Percentiles rank a stretch among this genome's conserved stretches.
These are phyloP conservation scores for Drosophila austrosaltans DNA, from an alignment of 2,888 invertebrate species.

Conservation along the genomic window DNA sequence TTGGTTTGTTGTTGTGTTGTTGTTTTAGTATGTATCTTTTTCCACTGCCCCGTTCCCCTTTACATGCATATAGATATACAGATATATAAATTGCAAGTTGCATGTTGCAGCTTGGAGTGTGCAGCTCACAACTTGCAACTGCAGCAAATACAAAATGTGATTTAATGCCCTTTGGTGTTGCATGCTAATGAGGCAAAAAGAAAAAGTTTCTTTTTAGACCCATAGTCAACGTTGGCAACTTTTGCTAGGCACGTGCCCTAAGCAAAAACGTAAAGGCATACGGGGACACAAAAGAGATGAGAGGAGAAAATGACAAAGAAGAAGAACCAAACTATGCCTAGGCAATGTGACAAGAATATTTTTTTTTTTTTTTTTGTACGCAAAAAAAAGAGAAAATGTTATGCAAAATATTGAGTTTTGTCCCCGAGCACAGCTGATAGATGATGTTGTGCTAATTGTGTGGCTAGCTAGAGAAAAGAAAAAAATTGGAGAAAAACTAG, in stretches of 20 bases:
- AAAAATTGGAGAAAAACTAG: slow-evolving; percentile 11
- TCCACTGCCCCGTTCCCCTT: neutral
- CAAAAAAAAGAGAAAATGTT: neutral
- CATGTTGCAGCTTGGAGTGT: slow-evolving; percentile 39
- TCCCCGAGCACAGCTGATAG: neutral
- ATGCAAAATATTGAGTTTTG: slow-evolving; percentile 13
- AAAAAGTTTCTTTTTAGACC: slow-evolving; percentile 48
- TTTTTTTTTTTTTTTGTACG: neutral
- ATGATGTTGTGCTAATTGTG: slow-evolving; percentile 66
- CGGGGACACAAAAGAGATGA: neutral
- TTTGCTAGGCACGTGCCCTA: slow-evolving; percentile 43
- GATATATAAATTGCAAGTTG: slow-evolving; percentile 26
- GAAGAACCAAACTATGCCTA: slow-evolving; percentile 36
- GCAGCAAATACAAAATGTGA: slow-evolving; percentile 71
- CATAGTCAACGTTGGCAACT: slow-evolving; percentile 41
- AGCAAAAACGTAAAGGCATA: slow-evolving; percentile 47
- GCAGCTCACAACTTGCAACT: slow-evolving; percentile 40
- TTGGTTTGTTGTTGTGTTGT: too few relatives aligned
- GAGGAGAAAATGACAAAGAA: slow-evolving; percentile 40
- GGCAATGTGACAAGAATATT: slow-evolving; percentile 22
- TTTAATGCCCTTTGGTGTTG: slow-evolving; percentile 73
- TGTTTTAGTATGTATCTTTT: slow-evolving; percentile 28
- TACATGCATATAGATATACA: neutral
- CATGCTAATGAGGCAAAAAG: slow-evolving; percentile 72
- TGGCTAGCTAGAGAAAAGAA: neutral